phyloP scores from a whole-genome alignment of 2,888 invertebrate species.

The Aphodius sticticus region DNA sequence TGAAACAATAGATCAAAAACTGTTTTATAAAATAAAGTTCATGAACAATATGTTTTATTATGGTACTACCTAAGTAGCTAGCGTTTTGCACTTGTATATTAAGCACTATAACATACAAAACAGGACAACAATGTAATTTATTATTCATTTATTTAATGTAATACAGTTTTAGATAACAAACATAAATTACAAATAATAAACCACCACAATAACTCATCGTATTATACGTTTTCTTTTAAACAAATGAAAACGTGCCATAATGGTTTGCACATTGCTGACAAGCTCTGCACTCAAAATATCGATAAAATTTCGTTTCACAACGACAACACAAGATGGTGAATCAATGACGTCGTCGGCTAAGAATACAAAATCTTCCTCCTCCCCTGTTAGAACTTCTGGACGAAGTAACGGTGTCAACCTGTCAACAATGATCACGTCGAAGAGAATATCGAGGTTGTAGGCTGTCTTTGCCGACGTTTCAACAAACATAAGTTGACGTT shows the following conservation, averaged over 20 bases:
- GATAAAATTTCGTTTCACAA: not conserved
- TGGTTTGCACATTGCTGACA: not conserved
- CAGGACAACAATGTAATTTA: too few relatives aligned
- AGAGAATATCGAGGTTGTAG: conserved; percentile 98
- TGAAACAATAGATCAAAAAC: too few relatives aligned
- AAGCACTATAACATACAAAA: too few relatives aligned
- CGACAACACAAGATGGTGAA: not conserved
- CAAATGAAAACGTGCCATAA: not conserved
- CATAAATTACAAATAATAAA: too few relatives aligned
- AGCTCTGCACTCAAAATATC: not conserved
- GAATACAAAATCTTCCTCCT: not conserved
- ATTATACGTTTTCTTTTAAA: not conserved
- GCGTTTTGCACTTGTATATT: too few relatives aligned
- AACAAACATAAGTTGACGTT: conserved; percentile 97
- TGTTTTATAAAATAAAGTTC: too few relatives aligned
- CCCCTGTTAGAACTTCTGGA: not conserved
- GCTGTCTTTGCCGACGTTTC: conserved; percentile 98
- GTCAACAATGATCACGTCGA: conserved; percentile 63
- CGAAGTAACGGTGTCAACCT: not conserved
- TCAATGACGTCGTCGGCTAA: not conserved
- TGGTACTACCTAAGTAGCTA: too few relatives aligned
- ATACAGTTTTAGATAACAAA: too few relatives aligned
- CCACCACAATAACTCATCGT: not conserved
- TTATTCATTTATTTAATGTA: too few relatives aligned
- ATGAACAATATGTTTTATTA: too few relatives aligned